These are phyloP conservation scores for Euura saliciscinereae DNA, from an alignment of 1,140 invertebrate genomes.

Conservation along the genomic window DNA sequence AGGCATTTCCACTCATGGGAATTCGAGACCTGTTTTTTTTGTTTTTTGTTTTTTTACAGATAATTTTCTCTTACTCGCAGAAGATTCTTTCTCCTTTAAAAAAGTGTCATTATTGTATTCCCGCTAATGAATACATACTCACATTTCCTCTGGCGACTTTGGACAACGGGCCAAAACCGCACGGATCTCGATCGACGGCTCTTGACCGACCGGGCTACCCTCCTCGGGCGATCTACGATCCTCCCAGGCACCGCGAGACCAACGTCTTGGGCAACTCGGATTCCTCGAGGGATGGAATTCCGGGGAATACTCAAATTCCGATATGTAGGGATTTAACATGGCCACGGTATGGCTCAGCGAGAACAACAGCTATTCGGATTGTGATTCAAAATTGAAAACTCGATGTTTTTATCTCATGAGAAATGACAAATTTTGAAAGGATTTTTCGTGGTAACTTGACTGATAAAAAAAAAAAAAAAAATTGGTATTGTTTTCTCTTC, in stretches of 20 bases:
- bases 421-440: no score
- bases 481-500: background rate
- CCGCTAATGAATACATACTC: background rate
- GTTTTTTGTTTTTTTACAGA: no score
- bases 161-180: conserved; percentile 27
- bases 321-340: conserved; percentile 28
- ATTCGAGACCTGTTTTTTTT: background rate
- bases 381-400: no score
- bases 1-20: conserved; percentile 18
- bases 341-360: conserved; percentile 6
- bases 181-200: conserved; percentile 35
- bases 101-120: no score
- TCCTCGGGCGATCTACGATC: conserved; percentile 14
- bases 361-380: conserved; percentile 13
- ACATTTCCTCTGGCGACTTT: conserved; percentile 12
- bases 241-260: background rate
- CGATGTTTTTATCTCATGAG: no score
- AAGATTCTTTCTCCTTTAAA: no score
- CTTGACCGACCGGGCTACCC: conserved; percentile 12
- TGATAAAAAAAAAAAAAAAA: conserved; percentile 5
- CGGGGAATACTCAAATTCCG: conserved; percentile 32
- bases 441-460: no score
- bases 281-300: conserved; percentile 38
- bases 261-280: conserved; percentile 28
- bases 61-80: no score